Evolutionary conservation across 1,140 invertebrate species (phyloP), one percentile per base, ranked within the genome.

Genomic region (Dendrolimus punctatus): DNA sequence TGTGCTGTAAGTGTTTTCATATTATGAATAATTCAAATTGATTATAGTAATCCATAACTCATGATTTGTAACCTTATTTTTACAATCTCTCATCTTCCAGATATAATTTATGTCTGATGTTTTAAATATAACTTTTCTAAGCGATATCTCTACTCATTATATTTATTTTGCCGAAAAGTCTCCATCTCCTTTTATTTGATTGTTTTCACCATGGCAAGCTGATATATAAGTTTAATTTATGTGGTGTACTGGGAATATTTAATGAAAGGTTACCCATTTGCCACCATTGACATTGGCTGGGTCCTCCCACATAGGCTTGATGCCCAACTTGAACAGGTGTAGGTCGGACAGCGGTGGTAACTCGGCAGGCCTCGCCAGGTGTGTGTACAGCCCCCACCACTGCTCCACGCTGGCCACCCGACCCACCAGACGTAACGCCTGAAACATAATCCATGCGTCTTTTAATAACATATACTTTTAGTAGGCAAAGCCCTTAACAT

Each of bases 271-370:
- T 65, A 99, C 96, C 97, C 97, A 99, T 90, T 99, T 99, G 9
- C 98, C 98, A 45, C 98, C 98, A 87, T 94, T 93, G 73, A 94
- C 93, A 89, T 99, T 99, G 38, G 96, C 95, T 59, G 93, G 91
- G 88, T 99, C 97, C 88, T 99, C 98, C 97, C 97, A 99, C 95
- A 99, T 98, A 39, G 98, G 98, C 88, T 97, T 96, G 60, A 99
- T 98, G 58, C 98, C 98, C 71, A 98, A 93, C 90, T 99, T 99
- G 80, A 99, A 99, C 38, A 99, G 90, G 88, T 99, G 98, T 81
- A 99, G 95, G 88, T 99, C 98, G 73, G 95, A 95, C 71, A 97
- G 95, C 38, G 95, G 93, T 47, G 93, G 92, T 57, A 99, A 89
- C 68, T 99, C 95, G 44, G 92, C 93, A 40, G 97, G 95, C 66